These are phyloP conservation scores for Dryobates pubescens DNA, from an alignment of 2,797 vertebrate species.

Conservation along the genomic window DNA sequence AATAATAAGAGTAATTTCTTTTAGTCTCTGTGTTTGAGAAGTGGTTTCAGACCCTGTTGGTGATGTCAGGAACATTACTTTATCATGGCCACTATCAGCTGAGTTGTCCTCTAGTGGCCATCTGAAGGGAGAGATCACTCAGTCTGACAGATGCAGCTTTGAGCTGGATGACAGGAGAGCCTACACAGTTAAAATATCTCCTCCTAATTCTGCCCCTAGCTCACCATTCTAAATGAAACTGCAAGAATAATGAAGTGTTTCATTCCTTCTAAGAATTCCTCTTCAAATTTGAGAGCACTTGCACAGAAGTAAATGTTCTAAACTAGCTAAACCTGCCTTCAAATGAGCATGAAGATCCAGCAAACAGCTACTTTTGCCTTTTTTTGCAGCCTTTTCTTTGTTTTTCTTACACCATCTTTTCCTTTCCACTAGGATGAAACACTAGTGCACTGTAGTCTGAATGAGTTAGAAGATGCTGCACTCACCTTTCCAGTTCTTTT, in stretches of 20 bases:
- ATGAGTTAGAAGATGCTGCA: constrained; percentile 97
- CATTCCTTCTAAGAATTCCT: not conserved
- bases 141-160: not conserved
- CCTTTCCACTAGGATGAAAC: constrained; percentile 89
- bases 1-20: not conserved
- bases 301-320: not conserved
- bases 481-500: constrained; percentile 98
- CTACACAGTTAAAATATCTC: not conserved
- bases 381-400: not conserved
- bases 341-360: not conserved
- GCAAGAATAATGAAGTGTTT: not conserved
- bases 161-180: not conserved
- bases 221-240: not conserved
- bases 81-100: not conserved
- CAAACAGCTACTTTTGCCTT: not conserved
- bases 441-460: constrained; percentile 97
- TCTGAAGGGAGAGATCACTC: not conserved
- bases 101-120: accelerated
- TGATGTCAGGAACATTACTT: not conserved
- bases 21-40: not conserved
- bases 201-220: not conserved
- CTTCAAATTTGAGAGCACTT: not conserved
- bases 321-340: not conserved
- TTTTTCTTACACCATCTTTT: not conserved
- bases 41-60: not conserved